Conservation (phyloP, 2,113 vertebrate genomes). For the Proterorhinus semilunaris region DNA sequence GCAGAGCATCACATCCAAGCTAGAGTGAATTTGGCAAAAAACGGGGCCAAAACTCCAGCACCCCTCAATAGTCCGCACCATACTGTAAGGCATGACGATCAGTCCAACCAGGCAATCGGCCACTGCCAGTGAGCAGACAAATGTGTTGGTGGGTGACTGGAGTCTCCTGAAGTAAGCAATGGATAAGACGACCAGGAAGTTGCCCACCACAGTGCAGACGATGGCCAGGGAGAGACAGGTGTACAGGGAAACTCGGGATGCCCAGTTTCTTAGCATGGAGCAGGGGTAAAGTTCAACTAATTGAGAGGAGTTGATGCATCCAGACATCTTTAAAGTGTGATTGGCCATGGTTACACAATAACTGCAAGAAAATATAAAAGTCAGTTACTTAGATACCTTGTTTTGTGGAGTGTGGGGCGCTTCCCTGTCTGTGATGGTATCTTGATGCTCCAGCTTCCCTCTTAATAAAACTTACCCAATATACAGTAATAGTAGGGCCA, state of each 20-base stretch:
- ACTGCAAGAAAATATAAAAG: slow-evolving; percentile 53
- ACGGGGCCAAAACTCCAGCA: slow-evolving; percentile 77
- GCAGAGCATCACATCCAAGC: slow-evolving; percentile 82
- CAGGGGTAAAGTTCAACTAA: slow-evolving; percentile 52
- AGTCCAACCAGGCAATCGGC: slow-evolving; percentile 81
- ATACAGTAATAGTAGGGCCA: too few relatives aligned
- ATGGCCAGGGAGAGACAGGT: slow-evolving; percentile 66
- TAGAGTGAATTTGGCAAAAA: slow-evolving; percentile 78
- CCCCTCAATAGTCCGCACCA: slow-evolving; percentile 79
- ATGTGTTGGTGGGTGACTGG: slow-evolving; percentile 78
- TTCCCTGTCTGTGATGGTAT: too few relatives aligned
- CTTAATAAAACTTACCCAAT: too few relatives aligned
- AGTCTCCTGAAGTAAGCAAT: slow-evolving; percentile 79
- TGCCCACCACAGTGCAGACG: slow-evolving; percentile 76
- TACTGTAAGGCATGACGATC: slow-evolving; percentile 81
- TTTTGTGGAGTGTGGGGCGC: too few relatives aligned
- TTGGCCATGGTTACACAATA: slow-evolving; percentile 68
- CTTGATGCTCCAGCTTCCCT: too few relatives aligned
- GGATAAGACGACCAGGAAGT: slow-evolving; percentile 77
- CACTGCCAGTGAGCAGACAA: slow-evolving; percentile 78
- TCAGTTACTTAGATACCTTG: neutral
- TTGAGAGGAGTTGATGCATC: slow-evolving; percentile 58
- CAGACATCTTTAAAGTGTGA: slow-evolving; percentile 33
- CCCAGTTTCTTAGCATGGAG: slow-evolving; percentile 44
- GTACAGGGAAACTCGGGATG: slow-evolving; percentile 65